A percentile compares a stretch with the other conserved stretches of the same genome.
phyloP scores from a whole-genome alignment of 2,888 invertebrate genomes.

The Ichneumoninae sp. region DNA sequence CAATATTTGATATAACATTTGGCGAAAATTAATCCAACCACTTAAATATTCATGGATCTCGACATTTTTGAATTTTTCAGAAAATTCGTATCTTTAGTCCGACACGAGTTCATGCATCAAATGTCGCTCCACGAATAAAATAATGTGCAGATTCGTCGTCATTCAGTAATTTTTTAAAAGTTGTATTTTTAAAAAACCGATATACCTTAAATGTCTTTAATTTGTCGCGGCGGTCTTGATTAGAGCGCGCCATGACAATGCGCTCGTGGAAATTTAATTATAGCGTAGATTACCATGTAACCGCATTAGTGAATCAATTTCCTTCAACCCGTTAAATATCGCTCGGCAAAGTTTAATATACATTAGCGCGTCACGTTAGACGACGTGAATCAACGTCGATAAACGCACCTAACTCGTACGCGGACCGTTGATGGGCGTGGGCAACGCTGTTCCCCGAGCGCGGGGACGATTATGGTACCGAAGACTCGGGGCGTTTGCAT shows the following conservation, averaged over 20 bases:
- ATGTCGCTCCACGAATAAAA: too few relatives aligned
- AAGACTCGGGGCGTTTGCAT: constrained; percentile 40
- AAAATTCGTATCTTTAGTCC: too few relatives aligned
- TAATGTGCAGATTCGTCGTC: too few relatives aligned
- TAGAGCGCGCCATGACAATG: not conserved
- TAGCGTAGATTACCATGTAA: not conserved
- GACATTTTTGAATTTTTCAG: too few relatives aligned
- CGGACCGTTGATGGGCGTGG: not conserved
- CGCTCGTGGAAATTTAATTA: constrained; percentile 3
- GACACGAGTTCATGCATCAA: too few relatives aligned
- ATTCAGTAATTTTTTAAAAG: too few relatives aligned
- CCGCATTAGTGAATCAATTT: constrained; percentile 2
- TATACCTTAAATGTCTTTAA: not conserved
- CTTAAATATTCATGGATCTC: too few relatives aligned
- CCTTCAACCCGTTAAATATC: not conserved
- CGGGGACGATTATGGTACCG: constrained; percentile 33
- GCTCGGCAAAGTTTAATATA: constrained; percentile 3
- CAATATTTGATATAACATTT: too few relatives aligned
- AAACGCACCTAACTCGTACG: not conserved
- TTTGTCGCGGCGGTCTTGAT: not conserved
- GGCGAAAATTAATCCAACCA: too few relatives aligned
- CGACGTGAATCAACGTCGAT: constrained; percentile 13
- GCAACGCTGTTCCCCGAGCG: constrained; percentile 13
- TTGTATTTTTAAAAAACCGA: not conserved
- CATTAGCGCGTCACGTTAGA: not conserved